A percentile compares a stretch with the other conserved stretches of the same genome.
These are phyloP conservation scores for Acipenser transmontanus DNA, from an alignment of 2,797 vertebrate genomes.

Conservation along the genomic window DNA sequence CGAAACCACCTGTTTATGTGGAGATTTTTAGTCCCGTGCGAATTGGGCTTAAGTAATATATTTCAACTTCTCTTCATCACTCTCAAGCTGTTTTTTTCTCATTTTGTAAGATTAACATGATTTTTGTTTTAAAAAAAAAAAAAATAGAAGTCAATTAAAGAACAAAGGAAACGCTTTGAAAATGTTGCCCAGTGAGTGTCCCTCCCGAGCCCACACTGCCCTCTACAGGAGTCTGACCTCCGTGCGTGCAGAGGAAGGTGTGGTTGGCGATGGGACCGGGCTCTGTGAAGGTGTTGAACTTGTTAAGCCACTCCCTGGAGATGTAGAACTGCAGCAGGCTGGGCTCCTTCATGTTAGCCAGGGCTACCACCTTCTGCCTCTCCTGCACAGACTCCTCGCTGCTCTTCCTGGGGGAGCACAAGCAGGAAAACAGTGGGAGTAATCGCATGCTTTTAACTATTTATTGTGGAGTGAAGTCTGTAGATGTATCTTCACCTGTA, in stretches of 20 bases:
- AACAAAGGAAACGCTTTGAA: no score
- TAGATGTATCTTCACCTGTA: constrained; percentile 69
- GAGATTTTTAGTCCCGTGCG: no score
- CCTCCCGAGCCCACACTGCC: background rate
- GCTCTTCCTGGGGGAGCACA: constrained; percentile 71
- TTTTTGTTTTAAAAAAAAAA: no score
- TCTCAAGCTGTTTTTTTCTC: no score
- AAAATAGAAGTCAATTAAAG: no score
- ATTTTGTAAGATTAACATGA: no score
- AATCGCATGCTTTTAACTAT: background rate
- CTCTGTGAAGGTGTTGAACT: constrained; percentile 96
- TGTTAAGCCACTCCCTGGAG: constrained; percentile 97
- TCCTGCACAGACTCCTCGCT: constrained; percentile 87
- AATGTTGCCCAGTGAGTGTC: no score
- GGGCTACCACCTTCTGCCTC: constrained; percentile 89
- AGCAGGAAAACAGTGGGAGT: background rate
- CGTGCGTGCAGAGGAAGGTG: constrained; percentile 88
- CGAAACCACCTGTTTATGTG: no score
- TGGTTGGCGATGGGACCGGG: constrained; percentile 94
- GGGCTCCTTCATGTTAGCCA: constrained; percentile 87
- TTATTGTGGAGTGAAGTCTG: background rate
- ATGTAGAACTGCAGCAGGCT: constrained; percentile 93
- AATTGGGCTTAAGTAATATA: no score
- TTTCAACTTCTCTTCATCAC: no score
- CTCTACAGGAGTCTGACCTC: constrained; percentile 62